Conservation (phyloP, 2,113 vertebrate species). For the Sterrhoptilus dennistouni region DNA sequence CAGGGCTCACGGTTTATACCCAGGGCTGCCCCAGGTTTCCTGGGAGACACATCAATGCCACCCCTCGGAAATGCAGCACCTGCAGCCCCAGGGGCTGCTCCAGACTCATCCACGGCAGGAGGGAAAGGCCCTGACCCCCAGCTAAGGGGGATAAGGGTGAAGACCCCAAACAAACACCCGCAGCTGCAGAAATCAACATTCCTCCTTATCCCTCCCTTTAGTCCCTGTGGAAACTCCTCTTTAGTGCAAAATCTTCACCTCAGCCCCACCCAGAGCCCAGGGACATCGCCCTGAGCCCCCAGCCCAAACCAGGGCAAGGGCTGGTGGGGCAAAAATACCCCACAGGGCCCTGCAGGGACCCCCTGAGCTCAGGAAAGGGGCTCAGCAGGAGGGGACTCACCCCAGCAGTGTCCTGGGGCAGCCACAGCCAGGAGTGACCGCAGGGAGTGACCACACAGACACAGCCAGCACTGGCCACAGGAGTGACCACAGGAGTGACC, state of each 20-base stretch:
- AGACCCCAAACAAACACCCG: not conserved
- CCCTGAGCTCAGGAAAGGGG: not conserved
- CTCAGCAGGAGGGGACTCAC: not conserved
- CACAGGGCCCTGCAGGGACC: not conserved
- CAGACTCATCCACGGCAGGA: fast-evolving
- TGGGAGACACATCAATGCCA: not conserved
- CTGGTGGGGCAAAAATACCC: not conserved
- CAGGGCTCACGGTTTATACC: fast-evolving
- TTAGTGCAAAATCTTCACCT: not conserved
- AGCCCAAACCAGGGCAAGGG: too few relatives aligned
- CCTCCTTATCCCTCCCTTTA: not conserved
- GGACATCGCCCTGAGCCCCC: not conserved
- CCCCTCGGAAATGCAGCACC: not conserved
- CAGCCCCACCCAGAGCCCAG: not conserved
- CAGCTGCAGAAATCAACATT: not conserved
- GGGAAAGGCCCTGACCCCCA: not conserved
- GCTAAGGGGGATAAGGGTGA: not conserved
- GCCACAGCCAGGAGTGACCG: not conserved
- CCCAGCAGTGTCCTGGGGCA: not conserved
- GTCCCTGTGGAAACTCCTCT: not conserved
- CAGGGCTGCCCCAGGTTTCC: not conserved
- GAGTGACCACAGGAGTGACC: not conserved
- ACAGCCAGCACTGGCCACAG: too few relatives aligned
- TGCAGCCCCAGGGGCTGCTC: not conserved
- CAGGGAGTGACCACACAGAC: too few relatives aligned